These are phyloP conservation scores for Gallinago paraguaiae DNA, from an alignment of 2,113 vertebrate species.

Conservation along the genomic window DNA sequence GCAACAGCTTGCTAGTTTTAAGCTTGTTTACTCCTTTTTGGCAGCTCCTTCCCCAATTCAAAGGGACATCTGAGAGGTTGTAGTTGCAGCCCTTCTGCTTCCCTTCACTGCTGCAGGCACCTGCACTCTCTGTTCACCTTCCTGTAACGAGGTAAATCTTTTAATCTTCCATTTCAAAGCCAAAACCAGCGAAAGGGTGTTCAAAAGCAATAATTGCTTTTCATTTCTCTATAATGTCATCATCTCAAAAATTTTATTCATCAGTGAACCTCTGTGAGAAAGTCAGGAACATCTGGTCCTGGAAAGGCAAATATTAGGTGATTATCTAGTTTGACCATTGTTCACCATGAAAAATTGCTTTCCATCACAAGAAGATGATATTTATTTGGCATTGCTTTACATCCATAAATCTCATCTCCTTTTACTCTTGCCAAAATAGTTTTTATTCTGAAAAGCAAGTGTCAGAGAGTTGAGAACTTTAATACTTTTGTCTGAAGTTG, in stretches of 20 bases:
- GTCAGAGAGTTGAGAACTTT: not conserved
- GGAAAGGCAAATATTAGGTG: not conserved
- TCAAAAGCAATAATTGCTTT: not conserved
- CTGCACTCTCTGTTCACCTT: not conserved
- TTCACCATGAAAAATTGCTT: not conserved
- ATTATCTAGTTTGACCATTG: not conserved
- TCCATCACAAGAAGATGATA: not conserved
- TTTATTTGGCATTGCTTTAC: not conserved
- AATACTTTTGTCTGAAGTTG: not conserved
- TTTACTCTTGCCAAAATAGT: not conserved
- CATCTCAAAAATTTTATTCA: not conserved
- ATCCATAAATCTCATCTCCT: not conserved
- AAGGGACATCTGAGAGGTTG: not conserved
- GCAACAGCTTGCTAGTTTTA: conserved; percentile 7
- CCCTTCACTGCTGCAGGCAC: not conserved
- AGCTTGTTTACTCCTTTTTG: not conserved
- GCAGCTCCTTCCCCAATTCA: not conserved
- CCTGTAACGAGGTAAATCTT: not conserved
- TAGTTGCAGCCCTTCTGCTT: not conserved
- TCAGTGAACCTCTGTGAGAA: not conserved
- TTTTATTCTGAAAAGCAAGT: conserved; percentile 20
- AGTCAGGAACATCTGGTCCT: not conserved
- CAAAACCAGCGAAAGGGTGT: not conserved
- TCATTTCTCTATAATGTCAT: not conserved
- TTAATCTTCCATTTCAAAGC: not conserved